phyloP scores from a whole-genome alignment of 2,888 invertebrate species.

The Orchesella flavescens region DNA sequence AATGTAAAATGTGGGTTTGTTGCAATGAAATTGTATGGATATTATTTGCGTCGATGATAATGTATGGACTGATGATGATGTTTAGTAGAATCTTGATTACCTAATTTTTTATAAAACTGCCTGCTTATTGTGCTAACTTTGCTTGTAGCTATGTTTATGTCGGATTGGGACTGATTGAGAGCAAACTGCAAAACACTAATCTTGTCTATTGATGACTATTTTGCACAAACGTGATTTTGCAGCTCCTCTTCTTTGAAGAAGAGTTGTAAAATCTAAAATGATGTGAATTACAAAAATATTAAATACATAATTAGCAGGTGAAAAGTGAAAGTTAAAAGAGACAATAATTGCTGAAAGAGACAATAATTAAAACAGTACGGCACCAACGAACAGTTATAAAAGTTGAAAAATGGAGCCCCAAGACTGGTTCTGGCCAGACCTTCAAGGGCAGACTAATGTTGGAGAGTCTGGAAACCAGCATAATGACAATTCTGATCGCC shows the following conservation, averaged over 20 bases:
- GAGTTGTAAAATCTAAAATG: slow-evolving; percentile 36
- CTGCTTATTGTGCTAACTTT: too few species aligned
- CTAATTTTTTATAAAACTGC: too few species aligned
- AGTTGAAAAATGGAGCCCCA: slow-evolving; percentile 24
- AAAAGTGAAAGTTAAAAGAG: slow-evolving; percentile 3
- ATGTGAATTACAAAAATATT: background rate
- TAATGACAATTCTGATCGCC: background rate
- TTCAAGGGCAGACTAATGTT: background rate
- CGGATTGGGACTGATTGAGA: background rate
- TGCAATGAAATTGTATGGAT: too few species aligned
- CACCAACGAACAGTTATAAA: too few species aligned
- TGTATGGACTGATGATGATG: too few species aligned
- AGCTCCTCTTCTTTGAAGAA: slow-evolving; percentile 19
- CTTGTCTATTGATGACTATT: background rate
- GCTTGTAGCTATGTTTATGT: too few species aligned
- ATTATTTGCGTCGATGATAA: too few species aligned
- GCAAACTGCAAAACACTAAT: background rate
- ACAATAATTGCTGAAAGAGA: slow-evolving; percentile 19
- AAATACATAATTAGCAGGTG: background rate
- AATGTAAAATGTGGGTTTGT: too few species aligned
- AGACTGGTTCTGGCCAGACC: slow-evolving; percentile 55
- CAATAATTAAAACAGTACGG: background rate
- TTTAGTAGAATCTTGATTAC: too few species aligned
- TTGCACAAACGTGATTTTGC: slow-evolving; percentile 30
- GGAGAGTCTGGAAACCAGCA: background rate